A percentile compares a stretch with the other conserved stretches of the same genome.
Conservation (phyloP, 1,140 invertebrate genomes). For the Calliphora vicina region DNA sequence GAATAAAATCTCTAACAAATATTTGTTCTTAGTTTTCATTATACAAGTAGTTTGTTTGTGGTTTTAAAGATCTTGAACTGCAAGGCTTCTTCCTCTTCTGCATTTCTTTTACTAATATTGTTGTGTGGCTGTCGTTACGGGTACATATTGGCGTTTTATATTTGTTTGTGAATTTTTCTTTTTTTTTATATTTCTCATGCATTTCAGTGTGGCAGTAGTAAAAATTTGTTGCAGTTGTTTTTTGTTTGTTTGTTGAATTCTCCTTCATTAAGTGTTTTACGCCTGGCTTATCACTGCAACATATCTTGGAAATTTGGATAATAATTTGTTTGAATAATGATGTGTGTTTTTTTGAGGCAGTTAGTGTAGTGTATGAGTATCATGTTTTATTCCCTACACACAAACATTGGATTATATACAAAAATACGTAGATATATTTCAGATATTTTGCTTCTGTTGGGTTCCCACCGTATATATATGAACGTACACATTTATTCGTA, state of each 20-base stretch:
- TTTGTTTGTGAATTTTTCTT: not conserved
- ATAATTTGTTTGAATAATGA: conserved; percentile 35
- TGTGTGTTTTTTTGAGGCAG: not conserved
- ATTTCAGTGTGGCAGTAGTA: not conserved
- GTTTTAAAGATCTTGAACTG: not conserved
- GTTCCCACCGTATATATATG: not conserved
- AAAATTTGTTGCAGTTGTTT: not conserved
- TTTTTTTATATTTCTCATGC: not conserved
- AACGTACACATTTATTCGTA: not conserved
- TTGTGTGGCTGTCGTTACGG: not conserved
- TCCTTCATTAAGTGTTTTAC: conserved; percentile 31
- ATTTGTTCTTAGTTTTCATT: conserved; percentile 21
- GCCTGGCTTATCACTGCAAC: conserved; percentile 27
- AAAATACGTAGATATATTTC: not conserved
- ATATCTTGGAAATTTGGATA: conserved; percentile 32
- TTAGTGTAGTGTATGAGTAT: not conserved
- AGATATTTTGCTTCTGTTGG: not conserved
- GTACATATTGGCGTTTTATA: not conserved
- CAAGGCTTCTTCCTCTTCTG: not conserved
- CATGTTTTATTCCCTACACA: not conserved
- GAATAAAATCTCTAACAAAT: conserved; percentile 13
- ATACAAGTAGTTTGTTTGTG: not conserved
- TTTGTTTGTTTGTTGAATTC: not conserved
- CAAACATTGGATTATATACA: not conserved
- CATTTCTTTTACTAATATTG: not conserved